Evolutionary conservation across 2,113 vertebrate species (phyloP), one percentile per base, ranked within the genome.

Genomic region (Nerophis lumbriciformis): DNA sequence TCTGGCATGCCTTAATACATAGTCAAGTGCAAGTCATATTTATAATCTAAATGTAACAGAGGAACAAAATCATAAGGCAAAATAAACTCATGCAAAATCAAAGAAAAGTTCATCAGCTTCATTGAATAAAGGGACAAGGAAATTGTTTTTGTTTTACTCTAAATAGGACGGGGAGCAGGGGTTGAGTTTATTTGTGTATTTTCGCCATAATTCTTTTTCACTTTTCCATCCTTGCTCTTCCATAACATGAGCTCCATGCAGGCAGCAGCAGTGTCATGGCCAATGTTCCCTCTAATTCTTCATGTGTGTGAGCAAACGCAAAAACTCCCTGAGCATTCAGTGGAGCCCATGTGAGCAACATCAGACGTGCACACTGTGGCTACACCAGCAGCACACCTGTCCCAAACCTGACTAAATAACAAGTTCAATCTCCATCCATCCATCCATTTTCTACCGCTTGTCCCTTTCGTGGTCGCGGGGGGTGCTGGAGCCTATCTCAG

Each of bases 231-330:
- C 71, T 89, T 93, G 13, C 90, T 61, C 67, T 90, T 93, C 90
- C 92, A 92, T 38, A 94, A 70, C 75, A 92, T 88, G 5, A 93
- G 87, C 56, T 93, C 92, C 90, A 94, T 92, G 69, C 87, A 94
- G n/a, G 88, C 84, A 1, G 65, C 44, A 21, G 90, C 90, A 38
- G 90, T 91, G 78, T 91, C 86, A 15, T 90, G 91, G 42, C 90
- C 89, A 76, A n/a, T n/a, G n/a, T n/a, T n/a, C n/a, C n/a, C n/a
- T n/a, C n/a, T n/a, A n/a, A n/a, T n/a, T n/a, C n/a, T n/a, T n/a
- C n/a, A n/a, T n/a, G n/a, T n/a, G n/a, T n/a, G n/a, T n/a, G n/a
- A n/a, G n/a, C n/a, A n/a, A n/a, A n/a, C n/a, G n/a, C n/a, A n/a
- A n/a, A n/a, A n/a, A n/a, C n/a, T n/a, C n/a, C n/a, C n/a, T n/a